Percentiles rank a stretch among this genome's conserved stretches.
Conservation (phyloP, 2,888 invertebrate genomes). For the Aricia artaxerxes region DNA sequence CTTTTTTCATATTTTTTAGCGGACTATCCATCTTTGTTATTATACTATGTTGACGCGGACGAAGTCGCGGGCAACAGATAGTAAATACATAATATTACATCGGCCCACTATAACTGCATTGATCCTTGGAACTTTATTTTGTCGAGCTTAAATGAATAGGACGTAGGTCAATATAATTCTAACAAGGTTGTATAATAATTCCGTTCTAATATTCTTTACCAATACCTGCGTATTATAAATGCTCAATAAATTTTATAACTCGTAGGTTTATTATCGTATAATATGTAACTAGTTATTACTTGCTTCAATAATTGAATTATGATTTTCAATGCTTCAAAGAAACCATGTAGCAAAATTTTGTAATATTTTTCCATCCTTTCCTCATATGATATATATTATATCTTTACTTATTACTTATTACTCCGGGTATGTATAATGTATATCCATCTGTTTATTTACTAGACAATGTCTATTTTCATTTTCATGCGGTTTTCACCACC, state of each 20-base stretch:
- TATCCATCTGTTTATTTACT: too few species aligned
- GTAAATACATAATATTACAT: not conserved
- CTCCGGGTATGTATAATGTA: not conserved
- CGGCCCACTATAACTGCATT: not conserved
- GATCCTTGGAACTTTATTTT: not conserved
- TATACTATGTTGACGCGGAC: too few species aligned
- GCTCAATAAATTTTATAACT: slow-evolving; percentile 8
- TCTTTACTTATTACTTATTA: not conserved
- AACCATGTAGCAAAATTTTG: not conserved
- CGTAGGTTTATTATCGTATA: not conserved
- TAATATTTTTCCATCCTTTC: not conserved
- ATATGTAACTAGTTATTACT: not conserved
- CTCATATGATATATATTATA: not conserved
- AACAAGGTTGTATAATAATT: slow-evolving; percentile 6
- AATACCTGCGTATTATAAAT: not conserved
- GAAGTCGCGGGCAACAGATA: too few species aligned
- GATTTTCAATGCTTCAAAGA: not conserved
- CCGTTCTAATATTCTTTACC: not conserved
- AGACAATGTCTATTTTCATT: too few species aligned
- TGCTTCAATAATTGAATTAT: not conserved
- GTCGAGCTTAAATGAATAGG: not conserved
- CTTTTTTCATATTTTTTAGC: too few species aligned
- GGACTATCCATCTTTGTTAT: too few species aligned
- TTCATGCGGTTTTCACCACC: too few species aligned
- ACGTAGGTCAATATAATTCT: slow-evolving; percentile 10